Percentiles rank a stretch among this genome's conserved stretches.
Conservation (phyloP, 1,140 invertebrate genomes). For the Aphaenogaster rudis region DNA sequence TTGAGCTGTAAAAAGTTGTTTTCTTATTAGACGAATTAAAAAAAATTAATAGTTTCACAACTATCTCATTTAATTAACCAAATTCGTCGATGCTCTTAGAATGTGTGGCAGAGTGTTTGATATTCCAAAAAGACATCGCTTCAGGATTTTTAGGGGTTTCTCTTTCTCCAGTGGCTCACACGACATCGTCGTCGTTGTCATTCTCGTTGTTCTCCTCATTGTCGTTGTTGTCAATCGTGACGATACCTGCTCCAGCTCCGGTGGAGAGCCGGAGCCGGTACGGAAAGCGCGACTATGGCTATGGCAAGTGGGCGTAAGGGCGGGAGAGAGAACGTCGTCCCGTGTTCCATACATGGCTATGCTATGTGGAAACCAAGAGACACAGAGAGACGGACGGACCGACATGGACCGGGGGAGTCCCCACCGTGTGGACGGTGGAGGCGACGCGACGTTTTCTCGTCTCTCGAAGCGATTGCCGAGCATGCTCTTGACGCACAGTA, state of each 20-base stretch:
- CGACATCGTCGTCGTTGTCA: not conserved
- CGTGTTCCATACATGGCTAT: conserved; percentile 87
- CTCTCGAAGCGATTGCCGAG: conserved; percentile 74
- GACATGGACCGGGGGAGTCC: conserved; percentile 77
- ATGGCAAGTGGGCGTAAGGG: conserved; percentile 79
- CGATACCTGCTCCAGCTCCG: conserved; percentile 66
- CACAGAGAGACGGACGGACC: conserved; percentile 77
- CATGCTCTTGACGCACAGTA: conserved; percentile 68
- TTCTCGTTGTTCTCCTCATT: conserved; percentile 9
- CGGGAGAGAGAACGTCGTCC: conserved; percentile 79
- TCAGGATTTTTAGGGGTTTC: not conserved
- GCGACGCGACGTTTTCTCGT: conserved; percentile 79
- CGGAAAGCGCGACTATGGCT: conserved; percentile 58
- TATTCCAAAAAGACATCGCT: not conserved
- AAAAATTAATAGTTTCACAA: not conserved
- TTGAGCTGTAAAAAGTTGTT: not conserved
- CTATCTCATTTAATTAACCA: not conserved
- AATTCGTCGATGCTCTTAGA: not conserved
- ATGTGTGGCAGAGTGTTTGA: not conserved
- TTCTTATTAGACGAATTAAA: not conserved
- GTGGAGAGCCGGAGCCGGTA: conserved; percentile 42
- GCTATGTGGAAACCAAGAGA: conserved; percentile 86
- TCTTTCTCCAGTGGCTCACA: not conserved
- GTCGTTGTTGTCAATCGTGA: conserved; percentile 53
- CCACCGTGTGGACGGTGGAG: conserved; percentile 76